Percentiles rank a stretch among this genome's conserved stretches.
Conservation (phyloP, 1,140 invertebrate genomes). For the Littorina saxatilis region DNA sequence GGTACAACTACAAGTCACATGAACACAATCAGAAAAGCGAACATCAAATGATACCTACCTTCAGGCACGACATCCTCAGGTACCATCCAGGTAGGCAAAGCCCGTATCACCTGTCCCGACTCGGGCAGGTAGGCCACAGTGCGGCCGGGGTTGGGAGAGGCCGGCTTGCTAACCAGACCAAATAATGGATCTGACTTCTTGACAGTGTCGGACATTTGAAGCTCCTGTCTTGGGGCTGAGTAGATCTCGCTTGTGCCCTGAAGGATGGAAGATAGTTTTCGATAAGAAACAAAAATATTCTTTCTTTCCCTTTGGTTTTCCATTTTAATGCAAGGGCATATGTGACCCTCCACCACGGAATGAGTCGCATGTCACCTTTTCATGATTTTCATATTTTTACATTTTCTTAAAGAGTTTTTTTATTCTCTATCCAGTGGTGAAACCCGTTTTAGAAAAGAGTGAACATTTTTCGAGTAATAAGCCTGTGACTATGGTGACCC, state of each 20-base stretch:
- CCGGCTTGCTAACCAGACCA: slow-evolving; percentile 45
- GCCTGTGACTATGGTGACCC: no score
- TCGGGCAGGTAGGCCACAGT: slow-evolving; percentile 72
- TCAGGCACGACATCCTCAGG: slow-evolving; percentile 68
- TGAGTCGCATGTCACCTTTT: no score
- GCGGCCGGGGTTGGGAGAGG: slow-evolving; percentile 43
- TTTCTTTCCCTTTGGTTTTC: no score
- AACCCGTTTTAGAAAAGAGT: no score
- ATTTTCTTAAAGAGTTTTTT: no score
- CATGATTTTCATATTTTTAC: no score
- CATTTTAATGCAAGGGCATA: no score
- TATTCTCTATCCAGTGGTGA: no score
- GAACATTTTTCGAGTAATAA: no score
- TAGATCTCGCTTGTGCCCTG: slow-evolving; percentile 52
- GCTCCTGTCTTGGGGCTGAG: slow-evolving; percentile 50
- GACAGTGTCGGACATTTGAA: slow-evolving; percentile 35
- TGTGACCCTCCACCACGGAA: no score
- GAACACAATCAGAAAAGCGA: no score
- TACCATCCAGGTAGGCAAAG: slow-evolving; percentile 72
- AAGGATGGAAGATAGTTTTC: not conserved
- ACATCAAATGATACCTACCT: slow-evolving; percentile 40
- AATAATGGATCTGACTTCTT: slow-evolving; percentile 45
- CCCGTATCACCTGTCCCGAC: slow-evolving; percentile 75
- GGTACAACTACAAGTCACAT: no score
- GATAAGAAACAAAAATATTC: slow-evolving; percentile 7